A percentile compares a stretch with the other conserved stretches of the same genome.
phyloP scores from a whole-genome alignment of 1,140 invertebrate species.

The Oedothorax gibbosus region DNA sequence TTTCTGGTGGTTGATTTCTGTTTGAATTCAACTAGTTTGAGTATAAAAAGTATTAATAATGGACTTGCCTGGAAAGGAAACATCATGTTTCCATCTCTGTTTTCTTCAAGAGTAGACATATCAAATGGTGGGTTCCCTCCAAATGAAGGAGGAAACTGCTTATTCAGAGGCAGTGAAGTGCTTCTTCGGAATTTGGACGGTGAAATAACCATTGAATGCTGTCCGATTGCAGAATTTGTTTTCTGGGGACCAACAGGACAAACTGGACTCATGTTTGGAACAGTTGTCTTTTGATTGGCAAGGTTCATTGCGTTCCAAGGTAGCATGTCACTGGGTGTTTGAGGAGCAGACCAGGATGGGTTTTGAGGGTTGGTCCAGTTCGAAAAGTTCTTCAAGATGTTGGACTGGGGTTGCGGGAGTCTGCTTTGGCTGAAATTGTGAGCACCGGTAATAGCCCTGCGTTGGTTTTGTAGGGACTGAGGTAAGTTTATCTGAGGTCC shows the following conservation, averaged over 20 bases:
- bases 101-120: constrained; percentile 76
- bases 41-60: background rate
- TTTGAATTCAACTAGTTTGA: too few species aligned
- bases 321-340: constrained; percentile 65
- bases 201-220: constrained; percentile 73
- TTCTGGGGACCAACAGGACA: constrained; percentile 65
- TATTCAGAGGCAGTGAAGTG: constrained; percentile 86
- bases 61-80: constrained; percentile 65
- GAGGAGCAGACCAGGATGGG: constrained; percentile 66
- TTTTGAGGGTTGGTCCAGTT: constrained; percentile 68
- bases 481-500: constrained; percentile 72
- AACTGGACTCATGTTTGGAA: constrained; percentile 68
- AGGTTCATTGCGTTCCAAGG: constrained; percentile 66
- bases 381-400: constrained; percentile 68
- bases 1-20: too few species aligned
- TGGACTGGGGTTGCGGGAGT: constrained; percentile 64
- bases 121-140: constrained; percentile 74
- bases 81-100: constrained; percentile 70
- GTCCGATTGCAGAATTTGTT: constrained; percentile 62
- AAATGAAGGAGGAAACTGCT: constrained; percentile 77
- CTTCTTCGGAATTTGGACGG: constrained; percentile 88
- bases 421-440: constrained; percentile 73
- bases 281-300: constrained; percentile 66
- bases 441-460: constrained; percentile 77
- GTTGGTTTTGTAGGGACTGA: constrained; percentile 70